Evolutionary conservation across 1,140 invertebrate species (phyloP), one percentile per base, ranked within the genome.

Genomic region (Aphelinus atriplicis): DNA sequence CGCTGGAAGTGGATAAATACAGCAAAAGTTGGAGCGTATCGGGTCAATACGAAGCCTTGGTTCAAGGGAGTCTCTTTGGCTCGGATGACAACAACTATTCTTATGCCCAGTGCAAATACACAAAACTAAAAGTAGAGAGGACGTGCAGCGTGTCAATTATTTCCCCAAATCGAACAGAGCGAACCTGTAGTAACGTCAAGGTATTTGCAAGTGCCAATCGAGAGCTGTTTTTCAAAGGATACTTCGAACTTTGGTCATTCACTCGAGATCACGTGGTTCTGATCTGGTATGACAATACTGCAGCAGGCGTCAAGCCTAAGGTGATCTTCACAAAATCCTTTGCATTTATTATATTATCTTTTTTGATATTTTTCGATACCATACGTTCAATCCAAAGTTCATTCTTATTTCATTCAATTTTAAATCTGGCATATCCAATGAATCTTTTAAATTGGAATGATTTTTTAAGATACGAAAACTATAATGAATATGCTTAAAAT

Each of bases 31-130:
- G 26, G 26, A 26, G 26, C 26, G 26, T 26, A 26, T 26, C 26
- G 26, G 26, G 26, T 26, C 26, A 26, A 26, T 26, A 26, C 7
- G 47, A 51, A 65, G 10, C 50, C n/a, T 56, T 66, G 2, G n/a
- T 58, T 43, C 57, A 62, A 63, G 69, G 69, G 1, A 71, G 58
- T 3, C 42, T 71, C 46, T 71, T 71, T 26, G n/a, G 7, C 10
- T 62, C 58, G 2, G 51, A 71, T 26, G 50, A 45, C 45, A 5
- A 46, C 9, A 71, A 7, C 42, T 71, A 61, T 46, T 60, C 69
- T 9, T 46, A 26, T 3, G 69, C 58, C 6, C 53, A 0, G 3
- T 71, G 69, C 6, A n/a, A 55, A 46, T 10, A 5, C 2, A 71
- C 50, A 1, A 63, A 71, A n/a, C 60, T 50, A 9, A 55, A 71